Evolutionary conservation across 2,888 invertebrate species (phyloP).

Genomic region (Anorthoa munda): DNA sequence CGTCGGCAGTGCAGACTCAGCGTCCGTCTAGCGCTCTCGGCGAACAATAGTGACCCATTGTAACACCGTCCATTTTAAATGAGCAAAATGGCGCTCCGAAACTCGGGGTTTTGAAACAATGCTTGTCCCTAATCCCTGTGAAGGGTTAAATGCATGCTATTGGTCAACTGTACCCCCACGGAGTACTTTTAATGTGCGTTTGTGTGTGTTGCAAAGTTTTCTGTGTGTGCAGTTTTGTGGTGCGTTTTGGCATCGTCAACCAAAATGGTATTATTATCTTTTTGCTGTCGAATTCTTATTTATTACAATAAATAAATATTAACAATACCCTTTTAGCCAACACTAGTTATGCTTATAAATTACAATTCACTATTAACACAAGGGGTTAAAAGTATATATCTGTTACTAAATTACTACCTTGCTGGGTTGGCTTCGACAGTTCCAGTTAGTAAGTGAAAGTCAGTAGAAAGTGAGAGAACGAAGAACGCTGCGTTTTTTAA

Average conservation of each 20-base stretch:
- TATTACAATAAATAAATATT: too few species aligned
- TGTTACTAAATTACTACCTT: too few species aligned
- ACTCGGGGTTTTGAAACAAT: constrained; percentile 88
- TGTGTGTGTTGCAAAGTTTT: constrained; percentile 66
- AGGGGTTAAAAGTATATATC: too few species aligned
- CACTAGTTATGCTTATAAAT: too few species aligned
- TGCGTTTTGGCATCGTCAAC: constrained; percentile 38
- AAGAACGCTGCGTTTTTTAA: too few species aligned
- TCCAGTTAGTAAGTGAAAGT: neutral
- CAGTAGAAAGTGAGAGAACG: neutral
- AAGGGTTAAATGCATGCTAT: constrained; percentile 90
- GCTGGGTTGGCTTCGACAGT: neutral
- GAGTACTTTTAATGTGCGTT: constrained; percentile 50
- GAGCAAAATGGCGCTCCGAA: constrained; percentile 89
- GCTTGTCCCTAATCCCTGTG: constrained; percentile 83
- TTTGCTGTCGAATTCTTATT: neutral
- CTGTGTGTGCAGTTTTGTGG: constrained; percentile 54
- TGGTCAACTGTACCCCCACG: constrained; percentile 86
- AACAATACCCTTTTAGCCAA: too few species aligned
- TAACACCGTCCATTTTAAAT: constrained; percentile 90
- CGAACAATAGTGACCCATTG: constrained; percentile 89
- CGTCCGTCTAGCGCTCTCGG: constrained; percentile 78
- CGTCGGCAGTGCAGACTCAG: constrained; percentile 78
- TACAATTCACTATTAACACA: too few species aligned
- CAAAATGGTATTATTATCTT: neutral